These are phyloP conservation scores for Zingel zingel DNA, from an alignment of 2,113 vertebrate genomes.

Conservation along the genomic window DNA sequence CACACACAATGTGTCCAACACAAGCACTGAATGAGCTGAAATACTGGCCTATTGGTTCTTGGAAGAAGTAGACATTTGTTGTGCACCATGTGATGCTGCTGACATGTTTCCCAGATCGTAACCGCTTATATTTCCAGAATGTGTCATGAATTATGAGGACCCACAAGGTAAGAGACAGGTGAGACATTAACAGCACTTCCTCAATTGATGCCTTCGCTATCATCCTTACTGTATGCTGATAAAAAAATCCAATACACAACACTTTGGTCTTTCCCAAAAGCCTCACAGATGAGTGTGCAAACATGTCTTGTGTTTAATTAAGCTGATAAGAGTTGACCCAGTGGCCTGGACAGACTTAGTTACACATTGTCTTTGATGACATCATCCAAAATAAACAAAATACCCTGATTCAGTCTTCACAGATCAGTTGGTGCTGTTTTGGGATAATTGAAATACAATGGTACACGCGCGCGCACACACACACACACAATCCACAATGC, in stretches of 20 bases:
- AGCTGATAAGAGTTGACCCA: slow-evolving; percentile 55
- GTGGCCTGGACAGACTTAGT: slow-evolving; percentile 27
- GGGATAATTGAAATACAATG: slow-evolving; percentile 36
- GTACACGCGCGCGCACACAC: not conserved
- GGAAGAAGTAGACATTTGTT: slow-evolving; percentile 21
- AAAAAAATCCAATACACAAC: not conserved
- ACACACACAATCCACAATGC: slow-evolving; percentile 35
- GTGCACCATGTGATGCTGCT: slow-evolving; percentile 28
- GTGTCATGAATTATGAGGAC: slow-evolving; percentile 37
- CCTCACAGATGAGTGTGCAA: slow-evolving; percentile 17
- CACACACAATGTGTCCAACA: slow-evolving; percentile 4
- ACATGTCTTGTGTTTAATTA: slow-evolving; percentile 39
- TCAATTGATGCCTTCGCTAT: slow-evolving; percentile 1
- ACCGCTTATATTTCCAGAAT: not conserved
- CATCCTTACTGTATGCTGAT: slow-evolving; percentile 14
- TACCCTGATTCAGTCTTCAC: not conserved
- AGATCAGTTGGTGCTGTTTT: slow-evolving; percentile 35
- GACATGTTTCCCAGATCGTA: slow-evolving; percentile 52
- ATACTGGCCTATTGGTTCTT: slow-evolving; percentile 28
- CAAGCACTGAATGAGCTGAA: not conserved
- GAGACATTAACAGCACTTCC: slow-evolving; percentile 27
- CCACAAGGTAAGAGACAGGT: not conserved
- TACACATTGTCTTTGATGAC: slow-evolving; percentile 38
- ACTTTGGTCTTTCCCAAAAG: not conserved
- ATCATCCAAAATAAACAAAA: slow-evolving; percentile 44